phyloP scores from a whole-genome alignment of 2,888 invertebrate species.

The Gymnocheta viridis region DNA sequence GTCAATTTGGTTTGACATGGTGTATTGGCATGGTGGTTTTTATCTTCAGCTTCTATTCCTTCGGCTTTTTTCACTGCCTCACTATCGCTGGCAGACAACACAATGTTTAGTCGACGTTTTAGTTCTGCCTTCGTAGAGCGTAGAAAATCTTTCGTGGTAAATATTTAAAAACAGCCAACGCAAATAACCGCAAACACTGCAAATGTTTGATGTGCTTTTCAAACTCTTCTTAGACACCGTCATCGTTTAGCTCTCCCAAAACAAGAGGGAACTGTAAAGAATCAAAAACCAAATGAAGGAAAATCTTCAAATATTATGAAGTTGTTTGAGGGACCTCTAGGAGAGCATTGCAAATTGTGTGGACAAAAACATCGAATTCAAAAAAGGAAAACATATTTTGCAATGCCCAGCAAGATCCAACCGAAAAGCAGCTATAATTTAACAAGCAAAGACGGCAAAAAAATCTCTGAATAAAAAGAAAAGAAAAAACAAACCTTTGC shows the following conservation, averaged over 20 bases:
- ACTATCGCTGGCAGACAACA: slow-evolving; percentile 11
- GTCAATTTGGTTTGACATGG: slow-evolving; percentile 51
- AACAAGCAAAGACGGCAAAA: slow-evolving; percentile 27
- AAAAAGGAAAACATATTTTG: slow-evolving; percentile 11
- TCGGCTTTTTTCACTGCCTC: not conserved
- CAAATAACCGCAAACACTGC: slow-evolving; percentile 67
- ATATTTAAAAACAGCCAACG: slow-evolving; percentile 69
- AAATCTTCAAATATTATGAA: slow-evolving; percentile 28
- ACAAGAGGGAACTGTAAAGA: slow-evolving; percentile 1
- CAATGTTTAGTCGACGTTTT: slow-evolving; percentile 63
- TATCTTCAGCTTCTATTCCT: slow-evolving; percentile 15
- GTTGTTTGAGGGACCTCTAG: slow-evolving; percentile 42
- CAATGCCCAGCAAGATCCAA: slow-evolving; percentile 67
- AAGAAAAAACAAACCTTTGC: slow-evolving; percentile 26
- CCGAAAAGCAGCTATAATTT: slow-evolving; percentile 65
- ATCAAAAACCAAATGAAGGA: not conserved
- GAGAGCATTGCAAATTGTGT: slow-evolving; percentile 69
- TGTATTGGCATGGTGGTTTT: slow-evolving; percentile 45
- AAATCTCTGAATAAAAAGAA: slow-evolving; percentile 3
- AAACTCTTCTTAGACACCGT: not conserved
- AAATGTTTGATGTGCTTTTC: slow-evolving; percentile 22
- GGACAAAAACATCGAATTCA: slow-evolving; percentile 50
- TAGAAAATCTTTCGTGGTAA: slow-evolving; percentile 67
- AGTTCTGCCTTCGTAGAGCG: slow-evolving; percentile 62
- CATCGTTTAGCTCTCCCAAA: not conserved